A percentile compares a stretch with the other conserved stretches of the same genome.
Evolutionary conservation across 2,888 invertebrate genomes (phyloP).

Genomic region (Protodeltote pygarga): DNA sequence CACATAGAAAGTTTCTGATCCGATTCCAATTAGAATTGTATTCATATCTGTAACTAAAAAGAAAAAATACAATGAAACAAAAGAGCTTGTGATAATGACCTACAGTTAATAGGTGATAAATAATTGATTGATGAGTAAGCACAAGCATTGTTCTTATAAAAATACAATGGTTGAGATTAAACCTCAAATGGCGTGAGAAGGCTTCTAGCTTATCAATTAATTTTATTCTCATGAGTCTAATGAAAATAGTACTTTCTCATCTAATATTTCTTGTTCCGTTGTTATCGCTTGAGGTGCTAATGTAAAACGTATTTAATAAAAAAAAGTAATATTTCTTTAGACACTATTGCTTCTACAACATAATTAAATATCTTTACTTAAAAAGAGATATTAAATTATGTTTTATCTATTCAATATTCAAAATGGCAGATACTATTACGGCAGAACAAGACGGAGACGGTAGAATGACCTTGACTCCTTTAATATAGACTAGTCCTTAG

Average conservation of each 20-base stretch:
- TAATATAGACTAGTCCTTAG: no score
- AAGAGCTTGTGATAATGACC: constrained; percentile 48
- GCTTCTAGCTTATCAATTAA: constrained; percentile 33
- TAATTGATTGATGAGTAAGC: constrained; percentile 56
- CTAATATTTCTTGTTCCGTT: neutral
- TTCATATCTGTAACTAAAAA: constrained; percentile 10
- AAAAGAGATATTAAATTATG: no score
- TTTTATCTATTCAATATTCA: no score
- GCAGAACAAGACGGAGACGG: no score
- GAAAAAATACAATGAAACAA: constrained; percentile 44
- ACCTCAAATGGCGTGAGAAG: constrained; percentile 53
- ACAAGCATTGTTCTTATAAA: constrained; percentile 53
- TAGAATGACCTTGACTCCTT: no score
- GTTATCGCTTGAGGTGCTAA: constrained; percentile 6
- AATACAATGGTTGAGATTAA: constrained; percentile 53
- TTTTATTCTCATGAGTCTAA: constrained; percentile 37
- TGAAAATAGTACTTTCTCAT: constrained; percentile 24
- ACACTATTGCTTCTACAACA: no score
- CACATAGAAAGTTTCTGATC: constrained; percentile 1
- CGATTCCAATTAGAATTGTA: constrained; percentile 8
- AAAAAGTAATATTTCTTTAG: neutral
- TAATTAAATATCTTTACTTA: no score
- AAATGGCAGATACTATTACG: no score
- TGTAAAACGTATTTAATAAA: neutral
- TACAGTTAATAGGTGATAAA: constrained; percentile 55